Evolutionary conservation across 2,888 invertebrate species (phyloP).

Genomic region (Portevinia maculata): DNA sequence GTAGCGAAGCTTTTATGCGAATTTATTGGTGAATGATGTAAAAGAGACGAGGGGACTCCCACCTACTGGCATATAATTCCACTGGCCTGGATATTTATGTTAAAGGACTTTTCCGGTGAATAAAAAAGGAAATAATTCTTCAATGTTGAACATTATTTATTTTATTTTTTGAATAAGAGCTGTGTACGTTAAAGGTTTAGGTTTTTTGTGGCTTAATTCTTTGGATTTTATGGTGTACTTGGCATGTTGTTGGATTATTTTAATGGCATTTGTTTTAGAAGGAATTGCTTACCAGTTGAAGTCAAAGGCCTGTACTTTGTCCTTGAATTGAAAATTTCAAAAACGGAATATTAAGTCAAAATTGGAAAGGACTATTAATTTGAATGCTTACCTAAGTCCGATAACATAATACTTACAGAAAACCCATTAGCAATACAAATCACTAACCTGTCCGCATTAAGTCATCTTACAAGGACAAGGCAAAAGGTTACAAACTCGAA

Average conservation of each 20-base stretch:
- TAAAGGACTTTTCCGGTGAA: neutral
- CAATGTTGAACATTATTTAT: neutral
- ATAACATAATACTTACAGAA: too few relatives aligned
- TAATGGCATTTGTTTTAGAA: neutral
- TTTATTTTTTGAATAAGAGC: too few relatives aligned
- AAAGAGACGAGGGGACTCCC: neutral
- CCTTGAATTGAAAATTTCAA: too few relatives aligned
- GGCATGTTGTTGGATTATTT: neutral
- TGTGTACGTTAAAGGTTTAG: neutral
- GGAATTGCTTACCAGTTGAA: too few relatives aligned
- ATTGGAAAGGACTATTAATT: too few relatives aligned
- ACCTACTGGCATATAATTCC: conserved; percentile 31
- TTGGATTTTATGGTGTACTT: neutral
- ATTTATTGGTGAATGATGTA: conserved; percentile 21
- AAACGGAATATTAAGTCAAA: too few relatives aligned
- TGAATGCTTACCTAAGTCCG: too few relatives aligned
- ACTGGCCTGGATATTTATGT: conserved; percentile 21
- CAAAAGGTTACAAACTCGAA: too few relatives aligned
- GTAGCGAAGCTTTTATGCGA: conserved; percentile 25
- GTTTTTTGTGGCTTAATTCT: neutral
- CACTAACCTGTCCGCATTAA: too few relatives aligned
- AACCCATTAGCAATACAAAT: too few relatives aligned
- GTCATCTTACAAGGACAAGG: too few relatives aligned
- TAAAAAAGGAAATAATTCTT: neutral
- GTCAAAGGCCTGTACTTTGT: too few relatives aligned